Percentiles rank a stretch among this genome's conserved stretches.
Conservation (phyloP, 2,113 vertebrate species). For the Nothocercus nigrocapillus region DNA sequence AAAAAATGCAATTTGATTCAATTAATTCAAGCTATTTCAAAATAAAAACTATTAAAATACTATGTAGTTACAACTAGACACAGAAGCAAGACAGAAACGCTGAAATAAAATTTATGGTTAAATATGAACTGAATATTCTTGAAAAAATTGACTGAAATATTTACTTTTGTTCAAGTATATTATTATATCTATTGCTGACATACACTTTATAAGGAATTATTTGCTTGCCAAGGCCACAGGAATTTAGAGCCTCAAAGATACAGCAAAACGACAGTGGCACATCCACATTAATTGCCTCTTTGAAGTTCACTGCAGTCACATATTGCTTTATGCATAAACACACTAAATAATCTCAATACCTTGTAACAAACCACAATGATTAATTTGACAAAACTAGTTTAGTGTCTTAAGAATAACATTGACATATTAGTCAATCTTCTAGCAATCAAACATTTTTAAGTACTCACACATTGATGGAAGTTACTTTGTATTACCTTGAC, state of each 20-base stretch:
- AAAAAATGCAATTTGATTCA: constrained; percentile 33
- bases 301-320: background rate
- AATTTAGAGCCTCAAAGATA: background rate
- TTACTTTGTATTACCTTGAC: background rate
- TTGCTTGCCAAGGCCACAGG: background rate
- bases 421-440: background rate
- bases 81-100: background rate
- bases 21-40: constrained; percentile 1
- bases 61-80: background rate
- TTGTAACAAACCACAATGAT: background rate
- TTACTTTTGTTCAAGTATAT: background rate
- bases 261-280: background rate
- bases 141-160: background rate
- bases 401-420: background rate
- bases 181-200: background rate
- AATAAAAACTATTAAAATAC: background rate
- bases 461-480: background rate
- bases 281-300: background rate
- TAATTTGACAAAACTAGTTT: background rate
- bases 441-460: constrained; percentile 24
- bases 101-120: background rate
- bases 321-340: background rate
- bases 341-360: background rate
- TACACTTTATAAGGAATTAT: background rate
- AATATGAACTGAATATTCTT: background rate